Conservation (phyloP, 2,113 vertebrate genomes). For the Crotalus tigris region DNA sequence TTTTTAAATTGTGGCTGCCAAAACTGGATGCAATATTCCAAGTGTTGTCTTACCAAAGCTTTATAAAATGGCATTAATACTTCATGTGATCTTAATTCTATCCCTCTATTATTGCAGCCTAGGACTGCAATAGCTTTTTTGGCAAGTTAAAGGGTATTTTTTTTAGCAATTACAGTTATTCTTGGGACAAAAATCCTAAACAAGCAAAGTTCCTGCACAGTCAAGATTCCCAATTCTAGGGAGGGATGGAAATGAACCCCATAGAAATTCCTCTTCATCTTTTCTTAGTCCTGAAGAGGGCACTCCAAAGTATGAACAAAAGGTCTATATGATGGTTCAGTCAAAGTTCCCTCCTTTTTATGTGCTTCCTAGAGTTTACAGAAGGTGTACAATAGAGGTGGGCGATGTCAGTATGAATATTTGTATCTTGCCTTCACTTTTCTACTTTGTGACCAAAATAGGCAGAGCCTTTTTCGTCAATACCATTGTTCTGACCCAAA, state of each 20-base stretch:
- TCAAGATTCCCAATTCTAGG: background rate
- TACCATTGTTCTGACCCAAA: background rate
- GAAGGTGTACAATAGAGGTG: background rate
- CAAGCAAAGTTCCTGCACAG: background rate
- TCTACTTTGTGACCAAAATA: background rate
- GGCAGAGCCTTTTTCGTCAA: background rate
- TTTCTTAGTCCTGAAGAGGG: background rate
- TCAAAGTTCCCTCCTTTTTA: background rate
- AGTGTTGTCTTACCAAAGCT: too few relatives aligned
- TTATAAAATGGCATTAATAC: too few relatives aligned
- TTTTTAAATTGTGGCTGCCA: background rate
- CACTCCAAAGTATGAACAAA: background rate
- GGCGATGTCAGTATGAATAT: background rate
- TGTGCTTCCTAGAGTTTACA: background rate
- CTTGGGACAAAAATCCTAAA: background rate
- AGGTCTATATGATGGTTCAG: background rate
- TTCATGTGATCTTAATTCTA: background rate
- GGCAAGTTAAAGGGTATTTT: background rate
- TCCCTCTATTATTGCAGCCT: background rate
- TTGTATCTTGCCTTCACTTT: background rate
- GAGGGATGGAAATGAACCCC: background rate
- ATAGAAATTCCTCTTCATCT: background rate
- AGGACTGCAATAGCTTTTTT: background rate
- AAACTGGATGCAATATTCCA: background rate
- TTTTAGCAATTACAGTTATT: background rate